Base-by-base conservation (phyloP, 2,797 vertebrate genomes). In the Cirrhinus molitorella region DNA sequence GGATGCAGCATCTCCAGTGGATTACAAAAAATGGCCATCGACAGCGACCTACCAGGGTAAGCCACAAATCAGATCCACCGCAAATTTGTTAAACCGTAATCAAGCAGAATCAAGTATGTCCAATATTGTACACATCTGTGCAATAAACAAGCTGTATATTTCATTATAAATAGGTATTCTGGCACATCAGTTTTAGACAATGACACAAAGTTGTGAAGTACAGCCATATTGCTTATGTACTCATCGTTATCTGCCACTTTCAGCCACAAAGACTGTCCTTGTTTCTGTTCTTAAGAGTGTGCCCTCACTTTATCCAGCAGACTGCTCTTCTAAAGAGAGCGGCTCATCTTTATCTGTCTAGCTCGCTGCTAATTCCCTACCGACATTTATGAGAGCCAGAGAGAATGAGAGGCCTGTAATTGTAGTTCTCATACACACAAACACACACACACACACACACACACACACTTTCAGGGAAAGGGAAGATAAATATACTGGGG, bases 11-110 rank as follows among this genome's bases (percentile, higher is more conserved):
- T 99, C 93, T 98, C 98, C 0, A 94, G 94, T 0, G 96, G 98
- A 71, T 94, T 99, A 49, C 97, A 99, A 93, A 99, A 99, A 95
- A 98, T 99, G 97, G 96, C 97, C 90, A 98, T 99, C 17, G 98
- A 99, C 91, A 99, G 94, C 4, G 98, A 99, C 80, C 92, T 99
- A 17, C 95, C 98, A 85, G 97, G 98, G 98, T 99, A 95, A 96
- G 94, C 84, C 47, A 71, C 17, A 4, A 76, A 12, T 49, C 16
- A 59, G 23, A 47, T 70, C 23, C 21, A 13, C 16, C 11, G 25
- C 45, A 72, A 21, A 13, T 75, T 28, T 6, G 3, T 31, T 74
- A 14, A 40, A 21, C 37, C 34, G 14, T 37, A 34, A 70, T 19
- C 19, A 31, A 43, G 21, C 31, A 66, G 71, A 75, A 25, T 63